Evolutionary conservation across 2,888 invertebrate species (phyloP).

Genomic region (Allacma fusca): DNA sequence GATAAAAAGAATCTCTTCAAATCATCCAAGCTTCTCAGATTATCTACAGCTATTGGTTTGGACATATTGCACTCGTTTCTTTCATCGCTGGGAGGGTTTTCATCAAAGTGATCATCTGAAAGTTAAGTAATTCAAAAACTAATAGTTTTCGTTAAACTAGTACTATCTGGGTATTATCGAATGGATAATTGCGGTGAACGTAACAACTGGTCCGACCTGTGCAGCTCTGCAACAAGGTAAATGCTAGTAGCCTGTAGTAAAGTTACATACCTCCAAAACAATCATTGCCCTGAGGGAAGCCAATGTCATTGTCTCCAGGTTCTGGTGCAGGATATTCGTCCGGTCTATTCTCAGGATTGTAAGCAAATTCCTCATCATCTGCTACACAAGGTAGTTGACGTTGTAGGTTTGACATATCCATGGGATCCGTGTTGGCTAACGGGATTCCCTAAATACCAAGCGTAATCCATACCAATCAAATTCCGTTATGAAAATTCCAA

Average conservation of each 20-base stretch:
- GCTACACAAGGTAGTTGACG: not conserved
- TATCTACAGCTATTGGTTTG: conserved; percentile 33
- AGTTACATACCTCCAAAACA: conserved; percentile 29
- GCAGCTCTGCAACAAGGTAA: no score
- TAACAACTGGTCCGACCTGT: no score
- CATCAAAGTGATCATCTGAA: conserved; percentile 28
- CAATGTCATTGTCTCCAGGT: conserved; percentile 23
- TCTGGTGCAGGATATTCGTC: conserved; percentile 50
- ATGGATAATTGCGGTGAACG: no score
- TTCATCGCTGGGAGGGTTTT: not conserved
- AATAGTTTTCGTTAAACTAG: not conserved
- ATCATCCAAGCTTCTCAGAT: conserved; percentile 33
- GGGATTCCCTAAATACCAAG: conserved; percentile 45
- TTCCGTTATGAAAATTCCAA: not conserved
- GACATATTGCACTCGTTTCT: not conserved
- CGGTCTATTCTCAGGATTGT: conserved; percentile 53
- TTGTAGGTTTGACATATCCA: conserved; percentile 13
- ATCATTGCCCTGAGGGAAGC: conserved; percentile 1
- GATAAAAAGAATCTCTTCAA: conserved; percentile 32
- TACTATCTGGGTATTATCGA: no score
- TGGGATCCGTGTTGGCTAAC: conserved; percentile 40
- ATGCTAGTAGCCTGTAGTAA: no score
- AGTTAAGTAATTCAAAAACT: not conserved
- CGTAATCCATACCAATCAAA: not conserved
- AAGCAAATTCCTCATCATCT: conserved; percentile 48